Evolutionary conservation across 2,113 vertebrate species (phyloP).

Genomic region (Donacobius atricapilla): DNA sequence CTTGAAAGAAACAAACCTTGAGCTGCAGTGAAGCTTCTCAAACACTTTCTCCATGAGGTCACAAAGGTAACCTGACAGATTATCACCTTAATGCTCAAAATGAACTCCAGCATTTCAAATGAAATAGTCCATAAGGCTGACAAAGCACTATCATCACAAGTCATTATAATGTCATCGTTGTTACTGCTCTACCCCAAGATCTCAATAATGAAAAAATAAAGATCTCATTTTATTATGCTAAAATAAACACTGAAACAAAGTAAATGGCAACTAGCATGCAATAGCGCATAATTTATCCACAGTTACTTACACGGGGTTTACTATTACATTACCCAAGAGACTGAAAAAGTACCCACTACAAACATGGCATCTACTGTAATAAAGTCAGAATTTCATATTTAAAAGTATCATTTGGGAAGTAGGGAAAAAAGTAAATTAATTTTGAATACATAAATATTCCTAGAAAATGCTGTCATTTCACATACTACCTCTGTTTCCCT

Average conservation of each 20-base stretch:
- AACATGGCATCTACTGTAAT: not conserved
- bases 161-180: not conserved
- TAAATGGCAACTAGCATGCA: not conserved
- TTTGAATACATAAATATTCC: not conserved
- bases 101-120: not conserved
- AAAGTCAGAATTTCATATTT: not conserved
- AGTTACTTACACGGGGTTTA: not conserved
- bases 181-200: not conserved
- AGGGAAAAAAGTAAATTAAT: not conserved
- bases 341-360: not conserved
- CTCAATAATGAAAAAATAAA: conserved; percentile 12
- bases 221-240: not conserved
- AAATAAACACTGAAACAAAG: not conserved
- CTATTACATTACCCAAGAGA: not conserved
- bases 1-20: not conserved
- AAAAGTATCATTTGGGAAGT: not conserved
- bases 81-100: not conserved
- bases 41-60: not conserved
- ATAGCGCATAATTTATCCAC: not conserved
- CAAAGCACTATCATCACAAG: not conserved
- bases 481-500: not conserved
- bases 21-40: not conserved
- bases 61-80: not conserved
- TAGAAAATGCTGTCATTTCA: not conserved
- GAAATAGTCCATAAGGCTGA: not conserved